Evolutionary conservation across 2,113 vertebrate species (phyloP), one percentile per base, ranked within the genome.

Genomic region (Tichodroma muraria): DNA sequence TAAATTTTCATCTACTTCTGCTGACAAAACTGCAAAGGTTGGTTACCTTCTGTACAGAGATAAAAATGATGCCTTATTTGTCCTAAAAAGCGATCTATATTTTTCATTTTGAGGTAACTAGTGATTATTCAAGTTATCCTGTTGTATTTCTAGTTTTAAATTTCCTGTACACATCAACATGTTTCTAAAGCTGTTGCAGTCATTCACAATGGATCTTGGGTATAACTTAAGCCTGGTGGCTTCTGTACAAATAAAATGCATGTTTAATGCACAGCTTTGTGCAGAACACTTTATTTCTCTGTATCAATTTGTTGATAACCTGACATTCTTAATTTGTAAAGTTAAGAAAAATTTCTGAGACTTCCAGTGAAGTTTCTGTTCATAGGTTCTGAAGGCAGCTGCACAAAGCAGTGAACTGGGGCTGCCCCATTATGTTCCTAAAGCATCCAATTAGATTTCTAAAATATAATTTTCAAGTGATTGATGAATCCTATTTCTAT

Each of bases 1-100:
- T 60, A 98, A 98, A 84, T 99, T 99, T 95, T 97, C 98, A 88
- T 99, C 99, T 96, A 95, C 98, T 75, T 99, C 99, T 95, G 98
- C 98, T 87, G 99, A 99, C 97, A 99, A 98, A 95, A 99, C 98
- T 24, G 99, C 98, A 73, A 99, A 99, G 99, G 99, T 99, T 89
- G 61, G 94, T n/a, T 86, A 15, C 15, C 54, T 86, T 83, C 33
- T 60, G 4, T 80, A 77, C 13, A 79, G 75, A 88, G 50, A 52
- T 63, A 42, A 64, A 73, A 76, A 22, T 11, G 4, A 49, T 89
- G 13, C 23, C 19, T 66, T 78, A 16, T 81, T 60, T 94, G 21
- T 71, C 47, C 64, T 78, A 64, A 66, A 49, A 78, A 24, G 3
- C 42, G 16, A 64, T 33, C 52, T 87, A 1, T 84, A 25, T 42